phyloP scores from a whole-genome alignment of 2,113 vertebrate species.

The Otocyon megalotis region DNA sequence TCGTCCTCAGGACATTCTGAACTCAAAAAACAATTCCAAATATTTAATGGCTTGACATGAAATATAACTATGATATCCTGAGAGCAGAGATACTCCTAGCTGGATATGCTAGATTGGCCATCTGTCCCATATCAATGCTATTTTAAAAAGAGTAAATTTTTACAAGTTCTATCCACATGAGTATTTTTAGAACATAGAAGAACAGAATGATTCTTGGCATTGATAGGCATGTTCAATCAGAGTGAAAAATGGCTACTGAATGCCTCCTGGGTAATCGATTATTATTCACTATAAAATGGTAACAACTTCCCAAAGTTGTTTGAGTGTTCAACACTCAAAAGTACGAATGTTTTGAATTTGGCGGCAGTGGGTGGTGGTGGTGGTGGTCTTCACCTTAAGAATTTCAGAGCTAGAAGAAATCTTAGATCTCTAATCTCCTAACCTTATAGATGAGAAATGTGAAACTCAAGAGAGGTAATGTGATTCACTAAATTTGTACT shows the following conservation, averaged over 20 bases:
- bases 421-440: background rate
- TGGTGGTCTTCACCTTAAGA: background rate
- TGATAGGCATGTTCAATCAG: constrained; percentile 45
- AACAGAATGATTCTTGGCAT: constrained; percentile 72
- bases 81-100: constrained; percentile 53
- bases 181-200: constrained; percentile 71
- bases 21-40: constrained; percentile 73
- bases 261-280: constrained; percentile 66
- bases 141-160: constrained; percentile 62
- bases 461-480: background rate
- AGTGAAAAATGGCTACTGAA: constrained; percentile 14
- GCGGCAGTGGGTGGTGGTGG: too few relatives aligned
- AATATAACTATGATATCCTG: constrained; percentile 56
- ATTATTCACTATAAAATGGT: constrained; percentile 50
- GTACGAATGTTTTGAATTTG: background rate
- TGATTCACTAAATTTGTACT: background rate
- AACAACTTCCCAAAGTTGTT: background rate
- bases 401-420: constrained; percentile 43
- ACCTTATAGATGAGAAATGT: constrained; percentile 19
- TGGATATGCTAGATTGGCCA: constrained; percentile 25
- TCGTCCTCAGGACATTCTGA: constrained; percentile 65
- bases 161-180: constrained; percentile 55
- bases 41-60: constrained; percentile 71
- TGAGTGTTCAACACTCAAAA: background rate
- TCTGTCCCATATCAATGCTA: constrained; percentile 59